Percentiles rank a stretch among this genome's conserved stretches.
Evolutionary conservation across 2,113 vertebrate genomes (phyloP).

Genomic region (Cyanoramphus novaezelandiae): DNA sequence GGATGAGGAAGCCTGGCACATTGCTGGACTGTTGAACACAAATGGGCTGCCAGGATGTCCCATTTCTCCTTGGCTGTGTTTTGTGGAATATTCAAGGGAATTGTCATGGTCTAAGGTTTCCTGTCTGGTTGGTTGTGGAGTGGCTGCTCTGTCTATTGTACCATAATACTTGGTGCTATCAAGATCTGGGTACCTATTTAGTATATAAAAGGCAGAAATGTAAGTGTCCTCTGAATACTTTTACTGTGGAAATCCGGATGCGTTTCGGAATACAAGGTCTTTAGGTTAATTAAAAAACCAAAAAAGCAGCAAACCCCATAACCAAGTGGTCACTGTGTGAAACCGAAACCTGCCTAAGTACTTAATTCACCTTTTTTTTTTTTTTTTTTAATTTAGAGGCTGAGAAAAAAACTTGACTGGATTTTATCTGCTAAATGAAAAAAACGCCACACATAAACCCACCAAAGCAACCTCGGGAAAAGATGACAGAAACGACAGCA

Average conservation of each 20-base stretch:
- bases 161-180: background rate
- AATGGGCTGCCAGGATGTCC: background rate
- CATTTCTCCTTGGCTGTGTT: background rate
- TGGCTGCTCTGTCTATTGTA: background rate
- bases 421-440: background rate
- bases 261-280: background rate
- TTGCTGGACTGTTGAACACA: background rate
- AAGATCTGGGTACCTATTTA: background rate
- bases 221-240: background rate
- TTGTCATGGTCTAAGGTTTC: background rate
- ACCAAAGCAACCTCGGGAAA: background rate
- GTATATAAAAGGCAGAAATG: background rate
- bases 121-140: background rate
- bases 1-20: background rate
- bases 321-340: background rate
- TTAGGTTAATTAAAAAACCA: background rate
- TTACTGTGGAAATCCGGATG: background rate
- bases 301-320: background rate
- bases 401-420: background rate
- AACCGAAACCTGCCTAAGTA: background rate
- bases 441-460: background rate
- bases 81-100: background rate
- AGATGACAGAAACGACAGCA: slow-evolving; percentile 11
- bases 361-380: background rate
- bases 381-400: background rate